phyloP scores from a whole-genome alignment of 2,797 vertebrate genomes.

The Acanthurus lineatus region DNA sequence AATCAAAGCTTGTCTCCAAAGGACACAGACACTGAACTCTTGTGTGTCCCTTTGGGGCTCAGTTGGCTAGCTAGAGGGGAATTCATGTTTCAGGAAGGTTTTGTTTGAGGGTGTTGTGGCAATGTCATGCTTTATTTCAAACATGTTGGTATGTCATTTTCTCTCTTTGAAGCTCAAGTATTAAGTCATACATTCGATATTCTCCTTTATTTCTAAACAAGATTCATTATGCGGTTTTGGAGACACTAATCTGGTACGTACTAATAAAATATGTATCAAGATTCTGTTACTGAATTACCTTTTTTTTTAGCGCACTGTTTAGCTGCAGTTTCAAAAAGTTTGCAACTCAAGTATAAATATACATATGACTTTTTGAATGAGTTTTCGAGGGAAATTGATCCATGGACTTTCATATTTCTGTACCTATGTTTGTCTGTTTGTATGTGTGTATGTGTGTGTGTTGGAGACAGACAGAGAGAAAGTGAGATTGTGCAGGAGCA shows the following conservation, averaged over 20 bases:
- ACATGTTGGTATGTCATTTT: not conserved
- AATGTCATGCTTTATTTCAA: not conserved
- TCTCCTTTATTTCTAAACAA: too few species aligned
- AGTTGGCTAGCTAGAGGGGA: conserved; percentile 20
- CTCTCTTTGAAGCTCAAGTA: not conserved
- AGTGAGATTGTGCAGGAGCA: conserved; percentile 2
- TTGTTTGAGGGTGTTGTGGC: not conserved
- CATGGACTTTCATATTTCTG: not conserved
- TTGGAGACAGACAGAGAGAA: not conserved
- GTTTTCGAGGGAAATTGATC: not conserved
- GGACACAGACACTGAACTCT: conserved; percentile 42
- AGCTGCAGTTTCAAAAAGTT: too few species aligned
- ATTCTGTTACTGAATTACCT: too few species aligned
- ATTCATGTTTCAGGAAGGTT: conserved; percentile 14
- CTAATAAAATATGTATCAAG: too few species aligned
- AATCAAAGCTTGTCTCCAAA: conserved; percentile 48
- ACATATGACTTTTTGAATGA: conserved; percentile 21
- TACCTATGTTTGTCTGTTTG: not conserved
- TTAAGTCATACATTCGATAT: not conserved
- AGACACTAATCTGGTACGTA: too few species aligned
- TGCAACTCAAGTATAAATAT: too few species aligned
- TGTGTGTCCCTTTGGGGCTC: conserved; percentile 30
- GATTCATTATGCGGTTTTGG: too few species aligned
- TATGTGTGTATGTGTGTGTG: conserved; percentile 24
- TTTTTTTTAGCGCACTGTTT: too few species aligned